Percentiles rank a stretch among this genome's conserved stretches.
Evolutionary conservation across 2,797 vertebrate species (phyloP).

Genomic region (Enteromius unitaeniatus): DNA sequence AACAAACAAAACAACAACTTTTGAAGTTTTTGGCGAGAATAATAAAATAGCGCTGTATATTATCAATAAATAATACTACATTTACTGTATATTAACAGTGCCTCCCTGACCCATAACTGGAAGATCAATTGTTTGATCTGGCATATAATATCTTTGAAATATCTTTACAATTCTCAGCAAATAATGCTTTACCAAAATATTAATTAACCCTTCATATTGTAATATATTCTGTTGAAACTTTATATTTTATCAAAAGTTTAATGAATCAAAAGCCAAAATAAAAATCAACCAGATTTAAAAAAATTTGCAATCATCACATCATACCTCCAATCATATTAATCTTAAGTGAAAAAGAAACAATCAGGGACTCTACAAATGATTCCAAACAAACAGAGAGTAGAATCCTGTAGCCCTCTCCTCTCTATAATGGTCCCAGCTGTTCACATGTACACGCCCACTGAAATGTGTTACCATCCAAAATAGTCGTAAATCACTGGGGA

Average conservation of each 20-base stretch:
- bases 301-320: neutral
- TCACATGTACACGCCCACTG: conserved; percentile 40
- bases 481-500: conserved; percentile 39
- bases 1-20: too few relatives aligned
- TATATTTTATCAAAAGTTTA: neutral
- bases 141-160: neutral
- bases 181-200: neutral
- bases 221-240: neutral
- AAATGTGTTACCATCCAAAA: conserved; percentile 34
- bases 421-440: conserved; percentile 41
- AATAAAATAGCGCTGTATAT: neutral
- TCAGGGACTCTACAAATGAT: neutral
- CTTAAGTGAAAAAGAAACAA: neutral
- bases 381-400: neutral
- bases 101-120: neutral
- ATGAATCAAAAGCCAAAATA: neutral
- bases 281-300: neutral
- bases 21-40: neutral
- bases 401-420: neutral
- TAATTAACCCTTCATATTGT: neutral
- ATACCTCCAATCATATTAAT: neutral
- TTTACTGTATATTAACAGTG: neutral
- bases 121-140: neutral
- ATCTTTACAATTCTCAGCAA: neutral
- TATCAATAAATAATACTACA: neutral